Conservation (phyloP, 2,888 invertebrate species). For the Drosophila neonasuta region DNA sequence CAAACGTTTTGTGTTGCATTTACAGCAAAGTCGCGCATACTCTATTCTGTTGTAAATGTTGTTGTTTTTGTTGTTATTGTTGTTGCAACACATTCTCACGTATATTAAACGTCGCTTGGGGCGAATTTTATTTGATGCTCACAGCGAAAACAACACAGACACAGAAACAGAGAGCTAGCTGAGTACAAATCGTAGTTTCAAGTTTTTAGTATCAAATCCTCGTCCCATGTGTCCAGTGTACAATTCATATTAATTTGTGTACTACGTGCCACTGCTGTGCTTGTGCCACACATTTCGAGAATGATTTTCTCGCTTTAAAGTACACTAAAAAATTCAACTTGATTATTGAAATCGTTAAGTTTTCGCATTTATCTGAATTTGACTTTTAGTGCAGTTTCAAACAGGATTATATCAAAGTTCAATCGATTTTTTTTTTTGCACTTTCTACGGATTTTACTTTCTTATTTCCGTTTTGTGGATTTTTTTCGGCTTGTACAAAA, state of each 20-base stretch:
- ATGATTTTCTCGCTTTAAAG: not conserved
- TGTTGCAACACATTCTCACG: conserved; percentile 32
- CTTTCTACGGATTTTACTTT: not conserved
- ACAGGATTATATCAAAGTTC: not conserved
- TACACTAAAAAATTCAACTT: not conserved
- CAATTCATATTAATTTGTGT: conserved; percentile 58
- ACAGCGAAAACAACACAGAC: not conserved
- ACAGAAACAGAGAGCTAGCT: not conserved
- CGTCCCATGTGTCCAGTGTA: conserved; percentile 28
- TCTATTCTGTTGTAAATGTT: not conserved
- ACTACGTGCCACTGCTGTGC: conserved; percentile 38
- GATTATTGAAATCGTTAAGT: not conserved
- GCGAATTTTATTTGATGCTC: conserved; percentile 46
- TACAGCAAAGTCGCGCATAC: conserved; percentile 2
- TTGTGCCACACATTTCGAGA: not conserved
- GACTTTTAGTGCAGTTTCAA: not conserved
- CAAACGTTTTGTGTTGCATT: not conserved
- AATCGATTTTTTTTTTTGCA: not conserved
- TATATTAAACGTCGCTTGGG: conserved; percentile 37
- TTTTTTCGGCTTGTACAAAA: not conserved
- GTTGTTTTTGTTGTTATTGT: not conserved
- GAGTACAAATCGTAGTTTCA: conserved; percentile 16
- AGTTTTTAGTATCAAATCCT: conserved; percentile 23
- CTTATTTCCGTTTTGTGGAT: not conserved
- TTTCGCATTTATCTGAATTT: not conserved